Evolutionary conservation across 2,888 invertebrate species (phyloP).

Genomic region (Pegoplata infirma): DNA sequence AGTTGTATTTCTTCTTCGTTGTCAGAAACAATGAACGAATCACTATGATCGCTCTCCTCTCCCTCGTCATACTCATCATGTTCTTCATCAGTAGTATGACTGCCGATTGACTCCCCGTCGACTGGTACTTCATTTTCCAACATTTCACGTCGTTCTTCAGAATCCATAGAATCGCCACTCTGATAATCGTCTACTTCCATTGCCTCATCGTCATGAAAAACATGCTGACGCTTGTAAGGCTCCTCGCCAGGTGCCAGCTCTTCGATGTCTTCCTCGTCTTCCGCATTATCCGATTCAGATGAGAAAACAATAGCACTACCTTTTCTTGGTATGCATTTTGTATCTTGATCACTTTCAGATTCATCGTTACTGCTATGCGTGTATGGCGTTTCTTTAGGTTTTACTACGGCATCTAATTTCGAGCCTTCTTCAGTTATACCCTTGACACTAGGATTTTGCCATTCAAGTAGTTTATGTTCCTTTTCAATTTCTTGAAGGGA

Average conservation of each 20-base stretch:
- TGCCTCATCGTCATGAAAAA: conserved; percentile 72
- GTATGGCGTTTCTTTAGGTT: background rate
- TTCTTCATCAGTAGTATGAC: conserved; percentile 74
- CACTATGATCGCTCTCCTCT: conserved; percentile 78
- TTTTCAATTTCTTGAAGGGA: background rate
- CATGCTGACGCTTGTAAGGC: conserved; percentile 52
- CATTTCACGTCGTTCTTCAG: conserved; percentile 79
- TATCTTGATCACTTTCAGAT: background rate
- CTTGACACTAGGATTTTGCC: conserved; percentile 78
- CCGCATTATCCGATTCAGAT: conserved; percentile 13
- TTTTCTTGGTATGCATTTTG: background rate
- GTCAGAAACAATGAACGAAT: conserved; percentile 80
- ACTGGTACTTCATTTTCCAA: conserved; percentile 79
- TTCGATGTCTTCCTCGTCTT: conserved; percentile 43
- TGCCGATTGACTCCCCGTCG: conserved; percentile 80
- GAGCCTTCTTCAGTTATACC: conserved; percentile 35
- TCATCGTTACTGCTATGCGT: background rate
- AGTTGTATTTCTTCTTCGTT: background rate
- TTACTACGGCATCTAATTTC: conserved; percentile 64
- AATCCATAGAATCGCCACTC: conserved; percentile 78
- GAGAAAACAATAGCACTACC: background rate
- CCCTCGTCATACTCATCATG: conserved; percentile 75
- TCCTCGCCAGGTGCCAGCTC: conserved; percentile 34
- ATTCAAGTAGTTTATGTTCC: conserved; percentile 79
- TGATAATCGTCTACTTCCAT: conserved; percentile 69